A percentile compares a stretch with the other conserved stretches of the same genome.
phyloP scores from a whole-genome alignment of 2,888 invertebrate genomes.

The Prosapia bicincta region DNA sequence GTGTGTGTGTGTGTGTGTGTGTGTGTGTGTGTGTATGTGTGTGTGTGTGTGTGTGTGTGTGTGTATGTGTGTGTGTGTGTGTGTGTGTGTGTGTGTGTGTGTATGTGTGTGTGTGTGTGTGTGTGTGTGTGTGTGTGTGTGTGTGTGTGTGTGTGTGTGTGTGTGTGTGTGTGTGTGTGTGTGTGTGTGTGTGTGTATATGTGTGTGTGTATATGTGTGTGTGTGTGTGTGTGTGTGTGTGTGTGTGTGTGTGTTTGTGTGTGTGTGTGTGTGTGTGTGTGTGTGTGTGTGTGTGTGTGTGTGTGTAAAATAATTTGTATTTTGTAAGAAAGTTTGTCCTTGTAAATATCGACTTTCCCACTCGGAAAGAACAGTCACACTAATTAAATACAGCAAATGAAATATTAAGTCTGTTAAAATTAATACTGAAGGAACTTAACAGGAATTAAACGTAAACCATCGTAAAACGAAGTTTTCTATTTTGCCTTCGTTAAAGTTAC shows the following conservation, averaged over 20 bases:
- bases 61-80: background rate
- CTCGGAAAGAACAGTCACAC: no score
- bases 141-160: background rate
- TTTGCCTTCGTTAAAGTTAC: no score
- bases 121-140: background rate
- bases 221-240: conserved; percentile 5
- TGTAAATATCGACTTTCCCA: no score
- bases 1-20: background rate
- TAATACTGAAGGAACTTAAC: no score
- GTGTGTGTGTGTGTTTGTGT: conserved; percentile 3
- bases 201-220: conserved; percentile 1
- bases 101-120: conserved; percentile 3
- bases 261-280: background rate
- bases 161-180: background rate
- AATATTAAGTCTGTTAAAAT: no score
- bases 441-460: no score
- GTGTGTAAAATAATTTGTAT: no score
- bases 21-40: background rate
- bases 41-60: background rate
- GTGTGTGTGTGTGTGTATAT: background rate
- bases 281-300: no score
- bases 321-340: no score
- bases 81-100: conserved; percentile 5
- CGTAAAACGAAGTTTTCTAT: no score
- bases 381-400: no score